Conservation (phyloP, 2,113 vertebrate species). For the Silurus meridionalis region DNA sequence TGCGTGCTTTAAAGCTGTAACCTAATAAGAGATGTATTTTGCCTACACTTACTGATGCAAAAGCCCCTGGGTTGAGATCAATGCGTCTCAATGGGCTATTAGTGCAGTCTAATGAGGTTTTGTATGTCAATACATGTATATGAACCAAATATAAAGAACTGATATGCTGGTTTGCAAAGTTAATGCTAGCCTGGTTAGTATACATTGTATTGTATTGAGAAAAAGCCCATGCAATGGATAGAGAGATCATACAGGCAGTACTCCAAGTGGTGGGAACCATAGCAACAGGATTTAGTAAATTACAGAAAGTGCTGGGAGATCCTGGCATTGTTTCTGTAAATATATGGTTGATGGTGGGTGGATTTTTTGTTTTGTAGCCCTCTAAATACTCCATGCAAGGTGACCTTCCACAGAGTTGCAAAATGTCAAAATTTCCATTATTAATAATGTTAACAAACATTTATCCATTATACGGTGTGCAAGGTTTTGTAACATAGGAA, state of each 20-base stretch:
- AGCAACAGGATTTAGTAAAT: not conserved
- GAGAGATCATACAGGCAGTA: not conserved
- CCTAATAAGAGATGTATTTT: not conserved
- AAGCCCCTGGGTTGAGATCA: not conserved
- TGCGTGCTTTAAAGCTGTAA: not conserved
- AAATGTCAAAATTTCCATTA: not conserved
- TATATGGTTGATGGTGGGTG: not conserved
- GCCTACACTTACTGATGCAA: not conserved
- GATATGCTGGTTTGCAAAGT: constrained; percentile 1
- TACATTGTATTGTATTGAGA: not conserved
- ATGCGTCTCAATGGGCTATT: not conserved
- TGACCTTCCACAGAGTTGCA: not conserved
- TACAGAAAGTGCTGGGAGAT: not conserved
- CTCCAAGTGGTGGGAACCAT: not conserved
- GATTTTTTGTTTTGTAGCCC: not conserved
- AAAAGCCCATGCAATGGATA: not conserved
- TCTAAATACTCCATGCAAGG: not conserved
- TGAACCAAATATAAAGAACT: not conserved
- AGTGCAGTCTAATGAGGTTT: not conserved
- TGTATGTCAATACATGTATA: not conserved
- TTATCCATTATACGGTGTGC: not conserved
- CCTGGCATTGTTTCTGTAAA: constrained; percentile 1
- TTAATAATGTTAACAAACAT: not conserved
- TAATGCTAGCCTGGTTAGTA: not conserved
- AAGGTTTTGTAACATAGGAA: not conserved